Conservation (phyloP, 2,113 vertebrate genomes). For the Pao palembangensis region DNA sequence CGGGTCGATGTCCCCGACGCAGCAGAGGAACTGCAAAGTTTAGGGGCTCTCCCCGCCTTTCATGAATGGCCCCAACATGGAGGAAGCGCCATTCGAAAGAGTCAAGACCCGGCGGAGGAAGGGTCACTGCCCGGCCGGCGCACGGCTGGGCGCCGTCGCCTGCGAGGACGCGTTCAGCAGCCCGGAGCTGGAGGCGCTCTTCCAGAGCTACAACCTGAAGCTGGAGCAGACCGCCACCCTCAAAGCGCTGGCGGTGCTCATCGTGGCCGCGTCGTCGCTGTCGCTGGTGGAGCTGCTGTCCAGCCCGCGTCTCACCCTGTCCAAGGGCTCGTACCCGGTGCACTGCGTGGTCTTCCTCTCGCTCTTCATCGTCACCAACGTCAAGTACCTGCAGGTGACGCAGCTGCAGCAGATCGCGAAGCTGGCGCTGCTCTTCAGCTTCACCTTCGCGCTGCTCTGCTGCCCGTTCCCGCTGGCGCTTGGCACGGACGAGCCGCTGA, state of each 20-base stretch:
- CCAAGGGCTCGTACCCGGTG: conserved; percentile 93
- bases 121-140: conserved; percentile 74
- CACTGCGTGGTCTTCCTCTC: conserved; percentile 97
- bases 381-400: conserved; percentile 93
- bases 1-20: conserved; percentile 57
- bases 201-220: conserved; percentile 97
- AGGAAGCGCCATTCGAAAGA: conserved; percentile 85
- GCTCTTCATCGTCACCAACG: conserved; percentile 96
- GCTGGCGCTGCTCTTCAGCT: conserved; percentile 93
- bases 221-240: conserved; percentile 96
- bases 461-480: conserved; percentile 88
- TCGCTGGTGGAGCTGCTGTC: conserved; percentile 90
- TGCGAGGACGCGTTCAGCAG: conserved; percentile 91
- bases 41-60: conserved; percentile 62
- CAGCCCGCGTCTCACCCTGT: conserved; percentile 85
- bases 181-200: conserved; percentile 92
- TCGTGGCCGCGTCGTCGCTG: conserved; percentile 87
- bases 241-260: conserved; percentile 91
- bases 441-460: conserved; percentile 95
- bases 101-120: conserved; percentile 84
- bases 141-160: conserved; percentile 76
- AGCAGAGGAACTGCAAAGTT: conserved; percentile 54
- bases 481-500: conserved; percentile 61
- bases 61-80: conserved; percentile 97
- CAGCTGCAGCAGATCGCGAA: conserved; percentile 96